These are phyloP conservation scores for Bufo gargarizans DNA, from an alignment of 2,113 vertebrate genomes.

Conservation along the genomic window DNA sequence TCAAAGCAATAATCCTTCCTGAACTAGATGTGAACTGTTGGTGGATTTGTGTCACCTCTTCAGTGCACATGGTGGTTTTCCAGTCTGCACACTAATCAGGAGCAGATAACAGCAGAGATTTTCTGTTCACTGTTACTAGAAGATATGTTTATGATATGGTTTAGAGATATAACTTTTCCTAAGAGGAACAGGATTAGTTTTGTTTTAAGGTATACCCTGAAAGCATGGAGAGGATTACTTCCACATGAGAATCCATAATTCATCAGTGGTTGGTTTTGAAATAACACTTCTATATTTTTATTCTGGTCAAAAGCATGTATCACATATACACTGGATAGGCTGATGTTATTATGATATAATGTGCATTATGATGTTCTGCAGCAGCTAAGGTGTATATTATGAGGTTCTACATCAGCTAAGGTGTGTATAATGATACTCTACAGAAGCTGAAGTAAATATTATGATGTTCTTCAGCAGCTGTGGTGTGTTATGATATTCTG, in stretches of 20 bases:
- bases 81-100: conserved; percentile 37
- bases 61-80: conserved; percentile 34
- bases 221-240: not conserved
- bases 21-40: conserved; percentile 46
- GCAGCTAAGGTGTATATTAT: too few relatives aligned
- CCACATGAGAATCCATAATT: not conserved
- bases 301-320: too few relatives aligned
- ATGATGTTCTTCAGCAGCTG: too few relatives aligned
- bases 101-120: conserved; percentile 28
- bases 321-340: too few relatives aligned
- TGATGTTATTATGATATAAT: too few relatives aligned
- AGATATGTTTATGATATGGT: not conserved
- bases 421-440: too few relatives aligned
- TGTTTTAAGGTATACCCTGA: not conserved
- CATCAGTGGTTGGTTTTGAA: not conserved
- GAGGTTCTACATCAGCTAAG: too few relatives aligned
- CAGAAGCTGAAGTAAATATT: too few relatives aligned
- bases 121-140: conserved; percentile 34
- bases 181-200: not conserved
- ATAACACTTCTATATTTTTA: not conserved
- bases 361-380: too few relatives aligned
- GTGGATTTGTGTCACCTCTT: conserved; percentile 22
- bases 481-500: too few relatives aligned
- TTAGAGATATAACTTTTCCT: not conserved
- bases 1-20: conserved; percentile 30